A percentile compares a stretch with the other conserved stretches of the same genome.
Evolutionary conservation across 2,113 vertebrate genomes (phyloP).

Genomic region (Indri indri): DNA sequence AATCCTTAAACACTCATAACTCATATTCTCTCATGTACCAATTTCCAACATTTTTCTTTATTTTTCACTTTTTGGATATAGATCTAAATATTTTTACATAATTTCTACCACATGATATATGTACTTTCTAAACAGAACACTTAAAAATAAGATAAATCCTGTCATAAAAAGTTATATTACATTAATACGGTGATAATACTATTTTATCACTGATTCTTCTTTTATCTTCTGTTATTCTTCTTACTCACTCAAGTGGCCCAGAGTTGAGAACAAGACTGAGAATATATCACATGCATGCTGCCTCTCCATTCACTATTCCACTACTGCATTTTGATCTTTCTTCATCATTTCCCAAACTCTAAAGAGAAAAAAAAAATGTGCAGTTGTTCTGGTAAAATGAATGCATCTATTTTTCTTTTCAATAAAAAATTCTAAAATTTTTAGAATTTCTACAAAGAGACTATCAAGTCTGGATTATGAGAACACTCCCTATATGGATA

Average conservation of each 20-base stretch:
- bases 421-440: not conserved
- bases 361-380: not conserved
- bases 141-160: not conserved
- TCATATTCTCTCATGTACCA: not conserved
- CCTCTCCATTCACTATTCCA: not conserved
- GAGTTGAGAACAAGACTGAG: not conserved
- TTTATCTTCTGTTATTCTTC: not conserved
- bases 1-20: not conserved
- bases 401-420: not conserved
- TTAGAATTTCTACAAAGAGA: not conserved
- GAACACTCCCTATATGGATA: not conserved
- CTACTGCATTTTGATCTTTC: not conserved
- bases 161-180: not conserved
- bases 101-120: not conserved
- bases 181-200: not conserved
- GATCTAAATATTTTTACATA: not conserved
- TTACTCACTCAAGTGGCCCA: not conserved
- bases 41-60: not conserved
- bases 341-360: not conserved
- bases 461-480: not conserved
- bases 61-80: not conserved
- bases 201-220: not conserved
- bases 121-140: not conserved
- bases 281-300: not conserved
- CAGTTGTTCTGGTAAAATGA: not conserved